These are phyloP conservation scores for Syritta pipiens DNA, from an alignment of 2,888 invertebrate genomes.

Conservation along the genomic window DNA sequence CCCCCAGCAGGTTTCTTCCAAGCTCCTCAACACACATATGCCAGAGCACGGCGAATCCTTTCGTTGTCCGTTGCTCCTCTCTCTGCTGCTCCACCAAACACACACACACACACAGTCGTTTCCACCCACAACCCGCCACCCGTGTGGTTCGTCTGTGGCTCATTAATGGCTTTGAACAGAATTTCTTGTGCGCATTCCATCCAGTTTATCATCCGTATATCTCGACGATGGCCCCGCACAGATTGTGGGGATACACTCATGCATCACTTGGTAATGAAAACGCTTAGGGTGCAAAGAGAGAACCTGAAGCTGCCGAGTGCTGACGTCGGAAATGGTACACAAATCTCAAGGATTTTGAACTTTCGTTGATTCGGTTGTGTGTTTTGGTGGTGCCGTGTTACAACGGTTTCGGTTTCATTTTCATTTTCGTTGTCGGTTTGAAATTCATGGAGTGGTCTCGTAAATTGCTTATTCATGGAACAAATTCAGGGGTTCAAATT, in stretches of 20 bases:
- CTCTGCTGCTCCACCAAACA: not conserved
- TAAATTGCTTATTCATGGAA: conserved; percentile 17
- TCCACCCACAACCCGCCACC: no score
- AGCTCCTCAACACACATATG: conserved; percentile 16
- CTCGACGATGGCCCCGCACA: conserved; percentile 26
- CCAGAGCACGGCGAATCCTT: not conserved
- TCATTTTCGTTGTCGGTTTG: conserved; percentile 1
- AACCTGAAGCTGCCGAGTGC: conserved; percentile 3
- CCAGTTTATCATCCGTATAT: conserved; percentile 28
- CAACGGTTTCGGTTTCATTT: not conserved
- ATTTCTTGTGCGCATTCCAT: conserved; percentile 51
- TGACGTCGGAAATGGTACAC: conserved; percentile 31
- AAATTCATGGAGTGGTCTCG: not conserved
- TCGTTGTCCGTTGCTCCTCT: not conserved
- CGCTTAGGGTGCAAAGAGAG: conserved; percentile 8
- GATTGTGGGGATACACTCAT: conserved; percentile 1
- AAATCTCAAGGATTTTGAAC: conserved; percentile 22
- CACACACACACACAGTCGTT: conserved; percentile 26
- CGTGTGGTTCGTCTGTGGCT: conserved; percentile 73
- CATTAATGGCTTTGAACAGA: conserved; percentile 73
- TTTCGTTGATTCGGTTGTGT: conserved; percentile 10
- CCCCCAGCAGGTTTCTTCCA: not conserved
- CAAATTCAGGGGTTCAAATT: not conserved
- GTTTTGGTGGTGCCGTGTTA: not conserved
- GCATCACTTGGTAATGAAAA: conserved; percentile 32